phyloP scores from a whole-genome alignment of 2,113 vertebrate species.

The Danio rerio region DNA sequence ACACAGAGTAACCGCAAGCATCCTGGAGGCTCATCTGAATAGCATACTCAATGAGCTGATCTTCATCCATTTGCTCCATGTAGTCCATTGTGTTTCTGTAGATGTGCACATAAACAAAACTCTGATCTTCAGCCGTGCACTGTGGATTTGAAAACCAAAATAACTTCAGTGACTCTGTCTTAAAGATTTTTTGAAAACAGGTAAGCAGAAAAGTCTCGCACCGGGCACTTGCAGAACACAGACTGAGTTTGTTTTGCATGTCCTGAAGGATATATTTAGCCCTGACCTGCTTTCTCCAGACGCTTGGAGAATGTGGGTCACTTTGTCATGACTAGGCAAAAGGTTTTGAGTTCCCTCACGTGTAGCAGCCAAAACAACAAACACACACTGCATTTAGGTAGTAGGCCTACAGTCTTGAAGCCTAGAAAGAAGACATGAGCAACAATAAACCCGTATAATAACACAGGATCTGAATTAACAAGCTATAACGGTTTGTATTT shows the following conservation, averaged over 20 bases:
- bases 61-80: constrained; percentile 76
- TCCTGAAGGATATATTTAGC: constrained; percentile 71
- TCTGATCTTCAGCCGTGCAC: neutral
- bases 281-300: constrained; percentile 58
- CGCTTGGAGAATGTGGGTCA: constrained; percentile 39
- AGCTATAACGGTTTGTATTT: too few relatives aligned
- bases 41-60: constrained; percentile 79
- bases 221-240: neutral
- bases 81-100: constrained; percentile 70
- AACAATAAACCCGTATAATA: neutral
- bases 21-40: constrained; percentile 84
- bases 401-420: neutral
- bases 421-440: neutral
- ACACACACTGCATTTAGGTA: neutral
- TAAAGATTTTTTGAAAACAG: neutral
- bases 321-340: neutral
- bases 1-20: constrained; percentile 60
- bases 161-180: neutral
- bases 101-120: constrained; percentile 13
- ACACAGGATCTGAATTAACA: neutral
- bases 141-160: neutral
- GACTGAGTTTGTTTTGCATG: constrained; percentile 61
- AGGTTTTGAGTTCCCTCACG: neutral
- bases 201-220: neutral
- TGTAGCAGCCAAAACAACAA: neutral